Conservation (phyloP, 2,888 invertebrate genomes). For the Hyposoter dolosus region DNA sequence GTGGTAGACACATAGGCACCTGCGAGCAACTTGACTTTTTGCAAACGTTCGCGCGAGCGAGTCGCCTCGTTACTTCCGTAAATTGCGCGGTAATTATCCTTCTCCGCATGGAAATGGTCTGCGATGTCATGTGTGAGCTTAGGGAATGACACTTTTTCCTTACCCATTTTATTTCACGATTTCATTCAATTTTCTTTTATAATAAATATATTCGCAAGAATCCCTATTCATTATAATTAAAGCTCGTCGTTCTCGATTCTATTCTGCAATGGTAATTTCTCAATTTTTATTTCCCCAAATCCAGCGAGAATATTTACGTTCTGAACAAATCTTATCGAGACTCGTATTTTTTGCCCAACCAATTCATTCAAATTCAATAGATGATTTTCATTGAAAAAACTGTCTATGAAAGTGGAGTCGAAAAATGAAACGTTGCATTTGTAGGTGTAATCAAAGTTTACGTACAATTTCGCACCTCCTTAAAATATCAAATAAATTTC, state of each 20-base stretch:
- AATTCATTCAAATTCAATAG: too few species aligned
- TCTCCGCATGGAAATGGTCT: conserved; percentile 52
- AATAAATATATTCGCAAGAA: neutral
- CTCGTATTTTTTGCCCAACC: too few species aligned
- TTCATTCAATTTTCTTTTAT: neutral
- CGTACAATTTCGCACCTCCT: neutral
- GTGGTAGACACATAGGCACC: conserved; percentile 70
- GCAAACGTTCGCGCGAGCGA: conserved; percentile 69
- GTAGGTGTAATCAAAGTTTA: neutral
- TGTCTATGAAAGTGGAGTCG: too few species aligned
- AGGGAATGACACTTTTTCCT: conserved; percentile 54
- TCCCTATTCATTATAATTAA: too few species aligned
- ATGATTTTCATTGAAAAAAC: too few species aligned
- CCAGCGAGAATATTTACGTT: too few species aligned
- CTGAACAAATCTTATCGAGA: too few species aligned
- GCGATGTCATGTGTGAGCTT: conserved; percentile 66
- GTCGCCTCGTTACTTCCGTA: conserved; percentile 77
- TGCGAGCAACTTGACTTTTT: conserved; percentile 72
- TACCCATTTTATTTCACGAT: conserved; percentile 23
- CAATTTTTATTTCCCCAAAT: too few species aligned
- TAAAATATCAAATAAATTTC: conserved; percentile 16
- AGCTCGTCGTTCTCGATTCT: neutral
- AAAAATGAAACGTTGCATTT: neutral
- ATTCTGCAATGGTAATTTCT: too few species aligned
- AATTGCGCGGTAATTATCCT: conserved; percentile 78